Evolutionary conservation across 1,140 invertebrate species (phyloP), one percentile per base, ranked within the genome.

Genomic region (Glomeris maerens): DNA sequence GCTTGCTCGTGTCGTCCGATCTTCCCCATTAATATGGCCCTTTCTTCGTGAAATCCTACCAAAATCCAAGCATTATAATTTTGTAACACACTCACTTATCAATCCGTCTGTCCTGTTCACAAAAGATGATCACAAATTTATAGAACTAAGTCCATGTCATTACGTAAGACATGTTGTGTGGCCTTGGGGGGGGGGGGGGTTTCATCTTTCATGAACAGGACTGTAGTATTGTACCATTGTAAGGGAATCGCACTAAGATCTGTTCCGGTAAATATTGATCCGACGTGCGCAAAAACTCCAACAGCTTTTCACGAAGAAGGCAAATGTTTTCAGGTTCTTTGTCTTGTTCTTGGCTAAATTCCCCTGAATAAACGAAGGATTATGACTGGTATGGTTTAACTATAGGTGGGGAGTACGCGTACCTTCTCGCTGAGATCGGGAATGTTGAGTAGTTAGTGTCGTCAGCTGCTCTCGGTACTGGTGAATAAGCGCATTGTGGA

Each of bases 401-500:
- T n/a, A n/a, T n/a, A n/a, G n/a, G n/a, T n/a, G n/a, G n/a, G n/a
- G n/a, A n/a, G n/a, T n/a, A n/a, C n/a, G n/a, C n/a, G n/a, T n/a
- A n/a, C n/a, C n/a, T n/a, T n/a, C n/a, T n/a, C n/a, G n/a, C n/a
- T n/a, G n/a, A n/a, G n/a, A n/a, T 36, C 31, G 31, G 20, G 20
- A 10, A 36, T 23, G 3, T 22, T 38, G 25, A 49, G 22, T 10
- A 53, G n/a, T n/a, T n/a, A n/a, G 28, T 20, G 54, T 38, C 29
- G 49, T 49, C 59, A 72, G 73, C 59, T 77, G 75, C 57, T 84
- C 81, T 55, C 80, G 75, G 58, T 91, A 91, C 63, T 87, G 82
- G 63, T 83, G 81, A 2, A 93, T 78, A 17, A 98, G 69, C 13
- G 83, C 80, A 65, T 97, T 93, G 62, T 98, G 94, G 57, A 95